Evolutionary conservation across 2,113 vertebrate species (phyloP).

Genomic region (Oryzias javanicus): DNA sequence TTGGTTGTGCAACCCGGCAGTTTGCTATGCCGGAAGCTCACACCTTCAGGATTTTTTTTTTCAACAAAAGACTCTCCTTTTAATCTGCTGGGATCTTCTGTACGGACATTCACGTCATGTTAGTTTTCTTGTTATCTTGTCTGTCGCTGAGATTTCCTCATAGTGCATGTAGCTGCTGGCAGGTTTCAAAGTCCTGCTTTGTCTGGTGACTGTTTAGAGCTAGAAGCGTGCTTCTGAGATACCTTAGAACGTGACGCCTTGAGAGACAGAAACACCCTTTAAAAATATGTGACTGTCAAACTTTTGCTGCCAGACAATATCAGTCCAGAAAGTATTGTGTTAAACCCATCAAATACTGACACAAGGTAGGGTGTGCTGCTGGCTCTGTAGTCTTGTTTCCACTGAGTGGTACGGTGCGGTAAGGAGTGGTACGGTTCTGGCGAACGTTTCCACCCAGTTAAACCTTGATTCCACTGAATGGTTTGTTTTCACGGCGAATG

Average conservation of each 20-base stretch:
- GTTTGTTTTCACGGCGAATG: too few relatives aligned
- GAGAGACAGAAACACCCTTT: constrained; percentile 1
- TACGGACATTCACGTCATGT: neutral
- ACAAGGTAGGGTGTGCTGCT: too few relatives aligned
- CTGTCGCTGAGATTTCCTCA: neutral
- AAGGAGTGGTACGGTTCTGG: too few relatives aligned
- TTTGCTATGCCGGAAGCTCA: constrained; percentile 13
- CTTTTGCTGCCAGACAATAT: constrained; percentile 18
- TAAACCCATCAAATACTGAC: too few relatives aligned
- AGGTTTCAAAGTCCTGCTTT: constrained; percentile 37
- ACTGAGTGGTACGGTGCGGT: too few relatives aligned
- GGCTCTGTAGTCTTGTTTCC: too few relatives aligned
- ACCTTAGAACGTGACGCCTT: constrained; percentile 11
- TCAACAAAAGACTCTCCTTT: neutral
- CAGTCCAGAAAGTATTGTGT: neutral
- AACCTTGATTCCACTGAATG: too few relatives aligned
- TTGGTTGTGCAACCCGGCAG: constrained; percentile 1
- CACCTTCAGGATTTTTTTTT: neutral
- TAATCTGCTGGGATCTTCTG: neutral
- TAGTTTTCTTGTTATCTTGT: neutral
- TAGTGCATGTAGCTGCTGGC: neutral
- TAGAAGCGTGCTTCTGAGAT: constrained; percentile 31
- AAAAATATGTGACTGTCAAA: neutral
- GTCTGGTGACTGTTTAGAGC: constrained; percentile 20
- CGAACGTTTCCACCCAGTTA: too few relatives aligned